Conservation (phyloP, 2,888 invertebrate species). For the Scelioninae gen. 2 region DNA sequence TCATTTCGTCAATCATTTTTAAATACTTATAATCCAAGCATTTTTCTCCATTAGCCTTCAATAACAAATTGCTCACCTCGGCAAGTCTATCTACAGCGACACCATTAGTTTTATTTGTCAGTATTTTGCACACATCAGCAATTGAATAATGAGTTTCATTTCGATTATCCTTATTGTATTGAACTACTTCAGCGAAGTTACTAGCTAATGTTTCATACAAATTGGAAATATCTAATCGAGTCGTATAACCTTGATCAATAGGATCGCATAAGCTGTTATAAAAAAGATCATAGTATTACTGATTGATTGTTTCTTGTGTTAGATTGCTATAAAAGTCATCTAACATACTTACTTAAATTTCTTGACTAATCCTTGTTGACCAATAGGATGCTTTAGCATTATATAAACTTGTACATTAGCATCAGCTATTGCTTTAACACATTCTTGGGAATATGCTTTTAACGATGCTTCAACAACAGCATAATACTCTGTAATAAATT, state of each 20-base stretch:
- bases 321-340: neutral
- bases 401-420: constrained; percentile 82
- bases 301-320: too few relatives aligned
- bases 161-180: constrained; percentile 95
- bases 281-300: too few relatives aligned
- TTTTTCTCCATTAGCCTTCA: constrained; percentile 81
- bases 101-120: constrained; percentile 80
- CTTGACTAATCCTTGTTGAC: constrained; percentile 81
- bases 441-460: constrained; percentile 81
- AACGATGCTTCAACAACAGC: constrained; percentile 87
- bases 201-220: constrained; percentile 89
- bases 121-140: constrained; percentile 86
- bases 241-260: constrained; percentile 80
- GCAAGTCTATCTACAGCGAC: constrained; percentile 84
- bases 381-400: constrained; percentile 79
- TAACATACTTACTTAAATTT: constrained; percentile 80
- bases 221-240: constrained; percentile 83
- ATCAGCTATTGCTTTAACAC: constrained; percentile 81
- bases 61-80: constrained; percentile 82
- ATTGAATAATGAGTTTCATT: constrained; percentile 85
- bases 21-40: constrained; percentile 91
- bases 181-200: constrained; percentile 93
- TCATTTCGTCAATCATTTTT: constrained; percentile 83
- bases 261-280: constrained; percentile 83
- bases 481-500: constrained; percentile 85